phyloP scores from a whole-genome alignment of 2,797 vertebrate species.

The Margarornis squamiger region DNA sequence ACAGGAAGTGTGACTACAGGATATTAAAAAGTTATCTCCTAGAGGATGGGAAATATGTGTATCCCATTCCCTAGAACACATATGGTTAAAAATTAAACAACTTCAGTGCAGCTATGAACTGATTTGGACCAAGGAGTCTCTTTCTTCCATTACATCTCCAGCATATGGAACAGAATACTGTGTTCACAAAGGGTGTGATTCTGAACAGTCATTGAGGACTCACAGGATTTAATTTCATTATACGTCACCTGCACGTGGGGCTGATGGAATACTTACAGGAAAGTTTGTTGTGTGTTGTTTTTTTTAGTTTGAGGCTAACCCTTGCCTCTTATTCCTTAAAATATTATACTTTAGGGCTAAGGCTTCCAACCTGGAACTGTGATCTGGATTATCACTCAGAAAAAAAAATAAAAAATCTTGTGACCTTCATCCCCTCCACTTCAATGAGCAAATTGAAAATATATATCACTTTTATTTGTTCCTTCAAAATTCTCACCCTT shows the following conservation, averaged over 20 bases:
- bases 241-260: neutral
- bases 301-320: neutral
- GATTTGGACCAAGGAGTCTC: neutral
- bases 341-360: neutral
- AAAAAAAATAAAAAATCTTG: neutral
- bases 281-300: neutral
- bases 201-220: neutral
- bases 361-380: neutral
- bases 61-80: neutral
- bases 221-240: neutral
- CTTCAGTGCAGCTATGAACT: neutral
- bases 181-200: neutral
- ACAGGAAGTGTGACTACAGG: neutral
- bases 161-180: neutral
- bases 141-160: neutral
- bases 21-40: neutral
- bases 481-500: slow-evolving; percentile 37
- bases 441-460: slow-evolving; percentile 58
- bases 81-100: neutral
- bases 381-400: neutral
- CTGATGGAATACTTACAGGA: neutral
- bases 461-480: slow-evolving; percentile 51
- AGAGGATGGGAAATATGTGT: neutral
- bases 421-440: slow-evolving; percentile 48
- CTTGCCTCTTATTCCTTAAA: neutral